Evolutionary conservation across 2,888 invertebrate species (phyloP), one percentile per base, ranked within the genome.

Genomic region (Cataglyphis livida): DNA sequence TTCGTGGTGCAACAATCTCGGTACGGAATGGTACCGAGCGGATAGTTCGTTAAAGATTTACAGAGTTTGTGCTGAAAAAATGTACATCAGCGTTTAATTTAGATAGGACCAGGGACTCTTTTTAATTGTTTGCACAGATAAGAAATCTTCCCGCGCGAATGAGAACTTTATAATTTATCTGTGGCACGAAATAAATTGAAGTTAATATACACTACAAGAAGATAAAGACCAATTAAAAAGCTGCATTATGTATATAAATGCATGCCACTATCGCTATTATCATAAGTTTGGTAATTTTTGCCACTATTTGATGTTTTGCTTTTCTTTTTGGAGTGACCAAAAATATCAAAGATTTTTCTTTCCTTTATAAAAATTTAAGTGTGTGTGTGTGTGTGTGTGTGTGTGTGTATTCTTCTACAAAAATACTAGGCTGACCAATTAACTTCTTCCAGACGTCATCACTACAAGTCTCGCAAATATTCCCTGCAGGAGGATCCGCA

Each of bases 401-500:
- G 32, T 5, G 5, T 32, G 12, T 68, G n/a, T 15, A 18, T 59
- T 32, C 41, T 44, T 21, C 7, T 51, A 41, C 7, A 48, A 32
- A 44, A 48, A 12, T 4, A 62, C 15, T 28, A n/a, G 38, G 41
- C 21, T 73, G 57, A 73, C 7, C 25, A 15, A 3, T 1, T 35
- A 25, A 28, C 66, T 44, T 81, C 62, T 93, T 92, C 4, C 91
- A 96, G 95, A 95, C 96, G 97, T 87, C 96, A 96, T 87, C 92
- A 93, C 92, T 94, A 96, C 87, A 97, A 97, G 90, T 95, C 95
- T 41, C 95, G 96, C 48, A 98, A 98, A 95, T 97, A 96, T 93
- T 98, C 98, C 57, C 95, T 98, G 81, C 97, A 97, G 92, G 97
- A 98, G 92, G 97, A 97, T 91, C 96, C 95, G 5, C 95, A 95